These are phyloP conservation scores for Erinaceus europaeus DNA, from an alignment of 2,113 vertebrate species.

Conservation along the genomic window DNA sequence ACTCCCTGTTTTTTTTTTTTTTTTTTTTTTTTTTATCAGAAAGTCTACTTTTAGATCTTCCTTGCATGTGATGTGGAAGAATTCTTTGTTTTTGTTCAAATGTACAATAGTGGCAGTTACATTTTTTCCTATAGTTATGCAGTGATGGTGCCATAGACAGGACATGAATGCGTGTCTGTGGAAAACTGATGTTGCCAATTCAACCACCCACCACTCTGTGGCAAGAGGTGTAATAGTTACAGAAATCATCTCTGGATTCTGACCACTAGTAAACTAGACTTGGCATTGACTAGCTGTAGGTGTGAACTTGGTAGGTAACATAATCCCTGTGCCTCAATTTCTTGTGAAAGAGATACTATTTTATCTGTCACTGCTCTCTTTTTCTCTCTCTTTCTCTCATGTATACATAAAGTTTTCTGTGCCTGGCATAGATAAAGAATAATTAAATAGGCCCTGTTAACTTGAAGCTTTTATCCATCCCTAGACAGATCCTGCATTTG, in stretches of 20 bases:
- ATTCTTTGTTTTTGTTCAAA: background rate
- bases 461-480: background rate
- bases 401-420: background rate
- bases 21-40: background rate
- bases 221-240: background rate
- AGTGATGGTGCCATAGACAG: too few species aligned
- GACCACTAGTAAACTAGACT: background rate
- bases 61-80: background rate
- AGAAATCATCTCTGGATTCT: background rate
- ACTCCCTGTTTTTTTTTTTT: too few species aligned
- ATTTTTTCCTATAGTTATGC: too few species aligned
- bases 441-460: background rate
- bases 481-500: background rate
- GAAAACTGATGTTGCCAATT: background rate
- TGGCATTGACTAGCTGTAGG: background rate
- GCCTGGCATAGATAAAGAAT: background rate
- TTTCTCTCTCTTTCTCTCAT: too few species aligned
- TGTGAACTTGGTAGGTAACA: background rate
- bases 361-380: background rate
- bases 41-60: background rate
- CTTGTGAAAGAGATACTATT: background rate
- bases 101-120: background rate
- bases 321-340: background rate
- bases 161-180: fast-evolving
- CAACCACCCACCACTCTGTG: fast-evolving